phyloP scores from a whole-genome alignment of 2,888 invertebrate genomes.

The Carpatolechia fugitivella region DNA sequence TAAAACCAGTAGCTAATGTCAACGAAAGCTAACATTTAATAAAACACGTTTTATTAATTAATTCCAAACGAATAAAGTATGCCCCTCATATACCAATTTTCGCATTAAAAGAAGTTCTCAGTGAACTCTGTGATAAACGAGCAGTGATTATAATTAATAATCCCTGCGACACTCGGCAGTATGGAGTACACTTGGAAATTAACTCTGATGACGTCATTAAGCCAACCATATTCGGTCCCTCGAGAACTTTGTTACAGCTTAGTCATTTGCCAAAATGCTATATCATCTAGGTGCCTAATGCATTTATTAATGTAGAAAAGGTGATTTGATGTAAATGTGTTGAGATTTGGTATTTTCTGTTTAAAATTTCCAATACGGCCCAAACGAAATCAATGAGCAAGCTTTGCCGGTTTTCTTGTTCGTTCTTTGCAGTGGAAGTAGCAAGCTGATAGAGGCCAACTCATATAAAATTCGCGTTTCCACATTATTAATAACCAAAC shows the following conservation, averaged over 20 bases:
- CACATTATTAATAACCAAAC: no score
- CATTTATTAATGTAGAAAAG: not conserved
- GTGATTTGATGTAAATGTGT: no score
- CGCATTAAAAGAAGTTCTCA: not conserved
- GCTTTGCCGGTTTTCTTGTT: no score
- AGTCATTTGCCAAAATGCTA: conserved; percentile 1
- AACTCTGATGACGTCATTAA: conserved; percentile 9
- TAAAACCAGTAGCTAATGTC: no score
- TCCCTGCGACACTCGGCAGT: not conserved
- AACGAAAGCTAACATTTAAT: no score
- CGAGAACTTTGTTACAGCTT: not conserved
- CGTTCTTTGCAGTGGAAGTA: no score
- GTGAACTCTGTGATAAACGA: not conserved
- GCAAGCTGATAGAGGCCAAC: no score
- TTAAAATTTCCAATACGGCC: no score
- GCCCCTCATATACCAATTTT: not conserved
- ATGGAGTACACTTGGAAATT: conserved; percentile 7
- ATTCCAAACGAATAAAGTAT: not conserved
- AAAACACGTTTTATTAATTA: not conserved
- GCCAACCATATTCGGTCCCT: conserved; percentile 6
- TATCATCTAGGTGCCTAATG: not conserved
- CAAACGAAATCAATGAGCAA: no score
- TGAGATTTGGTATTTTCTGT: no score
- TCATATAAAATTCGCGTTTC: no score
- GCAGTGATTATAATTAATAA: conserved; percentile 3